Base-by-base conservation (phyloP, 2,888 invertebrate species). In the Cryptocephalus moraei region DNA sequence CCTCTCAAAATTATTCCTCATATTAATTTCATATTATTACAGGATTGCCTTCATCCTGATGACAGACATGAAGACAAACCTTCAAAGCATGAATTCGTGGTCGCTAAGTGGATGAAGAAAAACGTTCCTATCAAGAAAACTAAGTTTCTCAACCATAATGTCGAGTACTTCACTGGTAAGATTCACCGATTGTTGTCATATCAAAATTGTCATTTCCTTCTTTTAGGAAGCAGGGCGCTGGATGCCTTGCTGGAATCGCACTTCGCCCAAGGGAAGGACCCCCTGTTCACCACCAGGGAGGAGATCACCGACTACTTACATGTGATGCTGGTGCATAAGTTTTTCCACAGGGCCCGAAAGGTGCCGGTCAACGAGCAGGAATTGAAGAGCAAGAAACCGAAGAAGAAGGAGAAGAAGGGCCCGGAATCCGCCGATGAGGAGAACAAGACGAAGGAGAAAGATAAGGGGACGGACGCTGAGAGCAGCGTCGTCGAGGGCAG, bases 111-210 rank as follows among this genome's bases (percentile, higher is more conserved):
- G 87, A 75, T 99, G 59, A 85, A 91, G 46, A 89, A 90, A 56
- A 93, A 94, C 72, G 85, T 95, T 22, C 92, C 91, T 33, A 88
- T 86, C 3, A 95, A 96, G 74, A 92, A 91, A 69, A 96, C 95
- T 0, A 95, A 94, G 71, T 92, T 97, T 68, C 78, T 95, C 44
- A 92, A 91, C 65, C 96, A 97, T 69, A 88, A 92, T 71, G 96
- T 97, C 9, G 91, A 94, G 68, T 97, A 95, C 73, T 97, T 97
- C 65, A 91, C 91, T 56, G 91, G 93, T 82, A 74, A 64, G n/a
- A 1, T 36, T 36, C 12, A 36, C 36, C 2, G 6, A 36, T 6
- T 6, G n/a, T 4, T 36, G 6, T 12, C 36, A 36, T 6, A 11
- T 11, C 4, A 4, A 36, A 2, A 11, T 36, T 36, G n/a, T 36